Base-by-base conservation (phyloP, 1,140 invertebrate species). In the Drosophila chauvacae region DNA sequence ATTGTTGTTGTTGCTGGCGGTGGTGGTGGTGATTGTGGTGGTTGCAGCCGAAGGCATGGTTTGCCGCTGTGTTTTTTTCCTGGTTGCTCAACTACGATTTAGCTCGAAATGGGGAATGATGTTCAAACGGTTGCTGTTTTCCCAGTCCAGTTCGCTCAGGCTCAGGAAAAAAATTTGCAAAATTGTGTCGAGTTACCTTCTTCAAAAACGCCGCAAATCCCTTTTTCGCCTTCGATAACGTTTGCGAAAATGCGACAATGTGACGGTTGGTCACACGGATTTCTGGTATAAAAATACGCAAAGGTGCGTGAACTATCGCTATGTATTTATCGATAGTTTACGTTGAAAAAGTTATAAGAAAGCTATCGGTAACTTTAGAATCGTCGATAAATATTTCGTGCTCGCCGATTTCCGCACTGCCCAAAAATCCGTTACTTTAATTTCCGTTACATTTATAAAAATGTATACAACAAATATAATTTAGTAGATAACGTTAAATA, bases 21-120 rank as follows among this genome's bases (percentile, higher is more conserved):
- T n/a, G 35, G 79, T 72, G 77, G 60, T 87, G 78, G 83, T 87
- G 66, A 87, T 80, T 74, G 83, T 74, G 83, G 83, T 80, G 80
- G 80, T 87, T 73, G 80, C 83, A 91, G 90, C 90, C 87, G 90
- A 91, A 91, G 90, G 90, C 90, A 91, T 91, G 82, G 85, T 88
- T 77, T 84, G 84, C 84, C 84, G 84, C 51, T 90, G 85, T 74
- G 77, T 72, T 88, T 69, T 90, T 39, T 55, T 81, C 73, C 73
- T 88, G 66, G 65, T 77, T 85, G 84, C 77, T 85, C 68, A 78
- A 65, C 81, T 80, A 86, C 79, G 72, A 70, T 79, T 84, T 72
- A 35, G 81, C 68, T 80, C 77, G 79, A 84, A 86, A 84, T 78
- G 63, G 78, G 85, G 81, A 88, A 88, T 88, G 80, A 90, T 84